Conservation (phyloP, 2,113 vertebrate species). For the Balaeniceps rex region DNA sequence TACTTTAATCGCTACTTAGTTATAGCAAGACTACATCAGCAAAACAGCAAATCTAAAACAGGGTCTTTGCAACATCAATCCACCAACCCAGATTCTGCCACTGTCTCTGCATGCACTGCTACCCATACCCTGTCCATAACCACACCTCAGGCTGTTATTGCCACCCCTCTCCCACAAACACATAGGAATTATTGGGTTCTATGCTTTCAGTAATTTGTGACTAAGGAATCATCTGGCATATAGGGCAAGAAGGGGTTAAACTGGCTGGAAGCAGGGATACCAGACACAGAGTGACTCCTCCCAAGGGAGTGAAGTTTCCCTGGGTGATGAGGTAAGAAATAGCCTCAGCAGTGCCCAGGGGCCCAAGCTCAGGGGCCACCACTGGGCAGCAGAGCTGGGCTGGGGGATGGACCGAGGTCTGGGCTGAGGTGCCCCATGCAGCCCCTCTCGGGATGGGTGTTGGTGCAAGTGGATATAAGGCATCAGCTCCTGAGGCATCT, state of each 20-base stretch:
- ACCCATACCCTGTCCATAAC: background rate
- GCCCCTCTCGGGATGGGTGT: background rate
- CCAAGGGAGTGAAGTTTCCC: background rate
- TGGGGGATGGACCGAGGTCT: background rate
- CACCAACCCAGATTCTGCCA: background rate
- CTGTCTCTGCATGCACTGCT: background rate
- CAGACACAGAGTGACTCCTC: background rate
- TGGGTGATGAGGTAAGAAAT: background rate
- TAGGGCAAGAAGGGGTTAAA: background rate
- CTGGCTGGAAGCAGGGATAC: background rate
- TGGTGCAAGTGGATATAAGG: background rate
- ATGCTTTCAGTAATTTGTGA: background rate
- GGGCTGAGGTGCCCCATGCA: no score
- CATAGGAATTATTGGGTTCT: background rate
- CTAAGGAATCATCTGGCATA: background rate
- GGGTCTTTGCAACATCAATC: background rate
- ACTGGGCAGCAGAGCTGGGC: background rate
- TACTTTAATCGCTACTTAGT: background rate
- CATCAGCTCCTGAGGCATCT: background rate
- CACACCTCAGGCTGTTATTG: background rate
- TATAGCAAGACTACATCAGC: background rate
- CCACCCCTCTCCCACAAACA: background rate
- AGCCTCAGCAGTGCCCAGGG: no score
- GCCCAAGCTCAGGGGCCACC: background rate
- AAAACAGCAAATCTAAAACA: background rate